phyloP scores from a whole-genome alignment of 2,113 vertebrate genomes.

The Anolis sagrei region DNA sequence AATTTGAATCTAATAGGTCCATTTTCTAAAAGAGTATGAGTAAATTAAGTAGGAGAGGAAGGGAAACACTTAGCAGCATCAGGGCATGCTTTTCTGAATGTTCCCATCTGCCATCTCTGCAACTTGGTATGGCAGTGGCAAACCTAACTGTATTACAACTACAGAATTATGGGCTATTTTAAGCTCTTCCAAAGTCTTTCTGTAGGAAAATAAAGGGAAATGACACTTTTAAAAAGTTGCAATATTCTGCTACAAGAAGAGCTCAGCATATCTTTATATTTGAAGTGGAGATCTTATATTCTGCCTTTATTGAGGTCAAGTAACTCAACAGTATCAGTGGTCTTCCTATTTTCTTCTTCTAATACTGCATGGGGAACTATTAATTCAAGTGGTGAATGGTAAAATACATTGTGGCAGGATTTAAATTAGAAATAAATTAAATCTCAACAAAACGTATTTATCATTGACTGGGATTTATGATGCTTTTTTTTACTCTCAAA shows the following conservation, averaged over 20 bases:
- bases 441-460: conserved; percentile 5
- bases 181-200: conserved; percentile 18
- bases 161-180: conserved; percentile 15
- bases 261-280: background rate
- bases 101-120: background rate
- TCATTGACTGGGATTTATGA: conserved; percentile 27
- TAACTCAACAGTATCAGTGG: conserved; percentile 15
- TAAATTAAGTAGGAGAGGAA: background rate
- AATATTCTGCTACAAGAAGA: conserved; percentile 24
- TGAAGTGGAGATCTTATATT: background rate
- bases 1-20: conserved; percentile 25
- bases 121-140: background rate
- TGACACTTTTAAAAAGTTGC: conserved; percentile 34
- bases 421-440: conserved; percentile 49
- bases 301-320: background rate
- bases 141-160: conserved; percentile 34
- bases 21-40: background rate
- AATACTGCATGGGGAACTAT: conserved; percentile 13
- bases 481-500: conserved; percentile 52
- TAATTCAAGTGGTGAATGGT: conserved; percentile 52
- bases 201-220: background rate
- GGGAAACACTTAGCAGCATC: background rate
- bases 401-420: conserved; percentile 55
- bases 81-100: conserved; percentile 3
- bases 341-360: conserved; percentile 53